Base-by-base conservation (phyloP, 2,797 vertebrate species). In the Pygocentrus nattereri region DNA sequence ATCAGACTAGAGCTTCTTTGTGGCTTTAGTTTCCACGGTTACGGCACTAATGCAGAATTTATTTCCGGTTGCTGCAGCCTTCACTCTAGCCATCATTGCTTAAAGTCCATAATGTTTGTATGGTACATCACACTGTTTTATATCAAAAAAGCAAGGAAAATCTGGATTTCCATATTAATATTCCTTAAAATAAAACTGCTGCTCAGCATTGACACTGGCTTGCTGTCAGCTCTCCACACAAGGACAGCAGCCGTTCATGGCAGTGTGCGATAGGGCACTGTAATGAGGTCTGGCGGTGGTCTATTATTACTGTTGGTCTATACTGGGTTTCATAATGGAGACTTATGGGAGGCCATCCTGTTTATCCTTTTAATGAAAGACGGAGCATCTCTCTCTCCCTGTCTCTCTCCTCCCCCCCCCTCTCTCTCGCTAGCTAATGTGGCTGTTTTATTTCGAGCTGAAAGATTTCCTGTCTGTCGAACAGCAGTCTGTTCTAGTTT, bases 401-500 rank as follows among this genome's bases (percentile, higher is more conserved):
- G n/a, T n/a, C n/a, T n/a, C n/a, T n/a, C 61, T 30, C 68, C 44
- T 47, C 11, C 18, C 89, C n/a, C n/a, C n/a, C 88, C 30, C 52
- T 50, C 56, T 77, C 58, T 73, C 69, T 21, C 65, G 5, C 59
- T 68, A 64, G 90, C 88, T 87, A 84, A 90, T 41, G 31, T 13
- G 78, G 80, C 85, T 23, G 80, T 89, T 90, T 91, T 81, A 87
- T 89, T 89, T 89, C 85, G 85, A 64, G 70, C 50, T 38, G 74
- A 89, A 86, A 25, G 79, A 90, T 88, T 90, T 90, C 34, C 87
- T 90, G 92, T 91, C 92, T 90, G 89, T 86, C 88, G 77, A 89
- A 87, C 84, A 86, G 79, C 49, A 82, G 65, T 77, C 0, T 5
- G 79, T 84, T 89, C 82, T 72, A 68, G 84, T 88, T 83, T 87